Evolutionary conservation across 2,888 invertebrate species (phyloP).

Genomic region (Herminia tarsipennalis): DNA sequence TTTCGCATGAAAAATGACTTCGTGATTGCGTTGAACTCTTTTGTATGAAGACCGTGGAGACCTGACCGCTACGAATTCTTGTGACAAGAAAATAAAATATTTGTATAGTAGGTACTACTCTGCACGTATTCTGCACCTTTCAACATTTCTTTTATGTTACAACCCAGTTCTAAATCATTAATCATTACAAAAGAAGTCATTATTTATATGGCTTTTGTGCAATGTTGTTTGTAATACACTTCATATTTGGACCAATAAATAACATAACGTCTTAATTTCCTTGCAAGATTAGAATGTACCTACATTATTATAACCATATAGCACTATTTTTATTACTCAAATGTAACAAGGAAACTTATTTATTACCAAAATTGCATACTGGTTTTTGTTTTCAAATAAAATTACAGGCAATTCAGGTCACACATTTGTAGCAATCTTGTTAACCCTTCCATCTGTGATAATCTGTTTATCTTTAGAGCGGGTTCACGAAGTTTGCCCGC

Average conservation of each 20-base stretch:
- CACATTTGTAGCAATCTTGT: no score
- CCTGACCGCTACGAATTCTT: neutral
- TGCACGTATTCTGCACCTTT: conserved; percentile 1
- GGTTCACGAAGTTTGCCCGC: no score
- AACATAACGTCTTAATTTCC: neutral
- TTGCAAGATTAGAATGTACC: neutral
- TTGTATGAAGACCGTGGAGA: conserved; percentile 24
- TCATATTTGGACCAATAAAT: conserved; percentile 2
- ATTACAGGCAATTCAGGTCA: no score
- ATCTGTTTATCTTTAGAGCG: no score
- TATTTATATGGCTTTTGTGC: conserved; percentile 17
- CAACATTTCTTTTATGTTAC: conserved; percentile 17
- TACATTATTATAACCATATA: no score
- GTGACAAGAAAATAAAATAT: conserved; percentile 4
- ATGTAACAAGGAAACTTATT: no score
- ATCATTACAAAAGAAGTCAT: conserved; percentile 27
- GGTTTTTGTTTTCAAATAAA: no score
- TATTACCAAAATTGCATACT: no score
- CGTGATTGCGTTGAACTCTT: conserved; percentile 31
- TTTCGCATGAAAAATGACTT: no score
- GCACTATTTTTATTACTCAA: no score
- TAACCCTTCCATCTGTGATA: no score
- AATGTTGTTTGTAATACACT: conserved; percentile 7
- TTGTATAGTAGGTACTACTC: no score
- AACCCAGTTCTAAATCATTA: conserved; percentile 26